Evolutionary conservation across 2,888 invertebrate species (phyloP), one percentile per base, ranked within the genome.

Genomic region (Sesia bembeciformis): DNA sequence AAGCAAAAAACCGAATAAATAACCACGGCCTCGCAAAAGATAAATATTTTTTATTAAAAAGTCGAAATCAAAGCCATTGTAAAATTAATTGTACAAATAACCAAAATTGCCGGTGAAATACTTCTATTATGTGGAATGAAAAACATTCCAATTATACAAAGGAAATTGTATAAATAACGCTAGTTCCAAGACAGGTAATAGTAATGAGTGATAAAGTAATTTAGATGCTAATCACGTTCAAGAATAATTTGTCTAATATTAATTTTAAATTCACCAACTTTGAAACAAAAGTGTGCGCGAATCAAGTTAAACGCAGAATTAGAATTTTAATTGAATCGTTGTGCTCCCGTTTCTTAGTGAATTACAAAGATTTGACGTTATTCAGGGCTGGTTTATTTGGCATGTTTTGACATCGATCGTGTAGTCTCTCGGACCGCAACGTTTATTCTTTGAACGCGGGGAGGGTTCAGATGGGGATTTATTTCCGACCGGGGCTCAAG

Each of bases 1-100:
- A 75, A 78, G 83, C 80, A 84, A 84, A 84, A 86, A 84, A 76
- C 76, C 77, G 77, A 81, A 78, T 78, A 79, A 84, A 78, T 72
- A 77, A 67, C 70, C 69, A 64, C 68, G 40, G n/a, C 40, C 5
- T 39, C 65, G 70, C 72, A 71, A 68, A 65, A 62, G 69, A 74
- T 74, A 81, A 84, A 83, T 84, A 78, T 79, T 82, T 88, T 86
- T 84, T 69, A 83, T 84, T 82, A 81, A 46, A 46, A 46, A 46
- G 46, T 46, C 23, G 46, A 23, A 23, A 46, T 46, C 46, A 46
- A 23, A 23, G 46, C 7, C 23, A 46, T 46, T 46, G 46, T 23
- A 23, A 46, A 46, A 46, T 46, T 4, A 46, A 46, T 8, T 46
- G 1, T 23, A 23, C 23, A 23, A 1, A 23, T 23, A 23, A 23